Conservation (phyloP, 2,797 vertebrate species). For the Onychomys leucogaster region DNA sequence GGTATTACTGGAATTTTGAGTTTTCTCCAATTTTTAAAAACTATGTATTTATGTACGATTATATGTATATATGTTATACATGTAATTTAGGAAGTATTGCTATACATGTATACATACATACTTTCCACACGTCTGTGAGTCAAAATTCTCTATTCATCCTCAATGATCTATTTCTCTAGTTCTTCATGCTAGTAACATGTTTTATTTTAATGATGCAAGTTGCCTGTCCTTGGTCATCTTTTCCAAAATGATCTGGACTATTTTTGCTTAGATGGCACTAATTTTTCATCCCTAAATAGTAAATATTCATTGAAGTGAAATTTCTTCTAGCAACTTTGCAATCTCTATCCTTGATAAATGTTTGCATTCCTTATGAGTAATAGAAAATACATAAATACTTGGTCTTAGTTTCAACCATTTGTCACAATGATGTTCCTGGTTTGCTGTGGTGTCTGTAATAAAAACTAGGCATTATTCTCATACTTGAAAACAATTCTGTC, state of each 20-base stretch:
- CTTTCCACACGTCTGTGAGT: not conserved
- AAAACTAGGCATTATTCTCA: not conserved
- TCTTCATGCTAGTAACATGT: not conserved
- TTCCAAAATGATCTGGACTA: not conserved
- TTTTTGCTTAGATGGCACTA: constrained; percentile 10
- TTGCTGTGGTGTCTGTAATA: not conserved
- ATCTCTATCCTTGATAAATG: not conserved
- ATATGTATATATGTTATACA: not conserved
- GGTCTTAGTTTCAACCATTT: not conserved
- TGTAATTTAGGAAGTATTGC: not conserved
- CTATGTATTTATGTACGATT: not conserved
- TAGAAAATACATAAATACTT: not conserved
- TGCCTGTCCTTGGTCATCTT: not conserved
- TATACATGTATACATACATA: not conserved
- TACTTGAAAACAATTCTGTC: not conserved
- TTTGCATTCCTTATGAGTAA: not conserved
- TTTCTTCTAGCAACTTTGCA: not conserved
- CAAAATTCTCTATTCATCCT: not conserved
- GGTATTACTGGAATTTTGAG: not conserved
- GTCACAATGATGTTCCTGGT: not conserved
- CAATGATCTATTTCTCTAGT: not conserved
- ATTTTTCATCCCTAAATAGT: not conserved
- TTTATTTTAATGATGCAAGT: not conserved
- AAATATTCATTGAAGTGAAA: not conserved
- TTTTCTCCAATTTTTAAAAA: not conserved